Evolutionary conservation across 2,797 vertebrate species (phyloP).

Genomic region (Labeo calbasu): DNA sequence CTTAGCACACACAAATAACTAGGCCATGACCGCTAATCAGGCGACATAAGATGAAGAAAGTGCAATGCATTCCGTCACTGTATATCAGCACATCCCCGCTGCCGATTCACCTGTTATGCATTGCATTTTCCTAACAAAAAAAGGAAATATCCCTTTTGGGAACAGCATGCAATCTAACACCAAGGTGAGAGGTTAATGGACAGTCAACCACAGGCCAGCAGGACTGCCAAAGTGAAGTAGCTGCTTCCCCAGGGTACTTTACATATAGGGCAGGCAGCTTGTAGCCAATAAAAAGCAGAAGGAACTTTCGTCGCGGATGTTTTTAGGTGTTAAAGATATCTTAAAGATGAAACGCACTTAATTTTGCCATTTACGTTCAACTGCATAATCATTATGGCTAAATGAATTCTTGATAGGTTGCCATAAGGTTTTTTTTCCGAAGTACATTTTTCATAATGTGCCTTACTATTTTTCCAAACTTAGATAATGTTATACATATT

Average conservation of each 20-base stretch:
- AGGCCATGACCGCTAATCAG: background rate
- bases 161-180: conserved; percentile 73
- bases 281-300: conserved; percentile 42
- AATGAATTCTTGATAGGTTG: background rate
- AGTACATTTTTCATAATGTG: background rate
- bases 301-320: background rate
- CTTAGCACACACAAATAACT: background rate
- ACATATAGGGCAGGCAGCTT: conserved; percentile 33
- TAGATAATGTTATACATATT: background rate
- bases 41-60: background rate
- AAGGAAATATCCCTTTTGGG: conserved; percentile 35
- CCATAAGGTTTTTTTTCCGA: background rate
- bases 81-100: background rate
- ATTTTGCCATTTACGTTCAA: conserved; percentile 15
- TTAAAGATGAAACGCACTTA: background rate
- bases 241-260: conserved; percentile 70
- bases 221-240: conserved; percentile 73
- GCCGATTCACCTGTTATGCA: conserved; percentile 14
- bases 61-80: background rate
- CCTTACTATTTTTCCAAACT: background rate
- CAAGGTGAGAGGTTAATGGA: conserved; percentile 60
- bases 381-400: background rate
- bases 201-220: conserved; percentile 73
- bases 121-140: conserved; percentile 38
- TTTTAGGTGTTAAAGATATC: conserved; percentile 4